Evolutionary conservation across 2,888 invertebrate species (phyloP).

Genomic region (Marronus borbonicus): DNA sequence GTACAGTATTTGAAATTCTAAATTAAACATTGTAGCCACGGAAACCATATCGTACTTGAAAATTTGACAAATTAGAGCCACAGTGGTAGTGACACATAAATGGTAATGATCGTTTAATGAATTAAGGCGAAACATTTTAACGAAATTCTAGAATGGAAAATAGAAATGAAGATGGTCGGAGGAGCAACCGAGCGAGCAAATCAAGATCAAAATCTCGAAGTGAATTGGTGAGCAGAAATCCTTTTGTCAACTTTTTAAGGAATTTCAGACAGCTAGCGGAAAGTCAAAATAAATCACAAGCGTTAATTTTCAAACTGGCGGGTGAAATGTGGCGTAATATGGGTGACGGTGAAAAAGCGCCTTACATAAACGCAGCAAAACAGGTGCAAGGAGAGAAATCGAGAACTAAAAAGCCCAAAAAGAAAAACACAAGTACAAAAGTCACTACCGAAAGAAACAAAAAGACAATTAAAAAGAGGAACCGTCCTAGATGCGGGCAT

Average conservation of each 20-base stretch:
- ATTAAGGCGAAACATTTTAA: slow-evolving; percentile 11
- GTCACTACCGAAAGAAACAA: too few relatives aligned
- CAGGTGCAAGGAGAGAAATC: slow-evolving; percentile 14
- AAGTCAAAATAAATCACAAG: too few relatives aligned
- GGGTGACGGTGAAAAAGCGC: too few relatives aligned
- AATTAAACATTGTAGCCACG: too few relatives aligned
- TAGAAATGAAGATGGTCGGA: slow-evolving; percentile 20
- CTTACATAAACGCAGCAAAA: slow-evolving; percentile 30
- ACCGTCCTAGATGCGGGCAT: slow-evolving; percentile 34
- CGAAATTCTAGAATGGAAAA: slow-evolving; percentile 3
- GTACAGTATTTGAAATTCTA: too few relatives aligned
- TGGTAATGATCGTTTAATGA: slow-evolving; percentile 19
- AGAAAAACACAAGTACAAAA: background rate
- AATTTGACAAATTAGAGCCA: too few relatives aligned
- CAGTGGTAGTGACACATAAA: background rate
- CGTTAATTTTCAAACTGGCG: too few relatives aligned
- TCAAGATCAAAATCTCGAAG: background rate
- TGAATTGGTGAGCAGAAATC: too few relatives aligned
- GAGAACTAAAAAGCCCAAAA: slow-evolving; percentile 27
- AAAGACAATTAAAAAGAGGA: background rate
- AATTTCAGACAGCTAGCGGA: too few relatives aligned
- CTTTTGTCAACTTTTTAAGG: too few relatives aligned
- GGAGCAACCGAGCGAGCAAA: slow-evolving; percentile 4
- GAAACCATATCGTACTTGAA: too few relatives aligned
- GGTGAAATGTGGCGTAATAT: too few relatives aligned